These are phyloP conservation scores for Lethenteron camtschaticum DNA, from an alignment of 2,113 vertebrate genomes.

Conservation along the genomic window DNA sequence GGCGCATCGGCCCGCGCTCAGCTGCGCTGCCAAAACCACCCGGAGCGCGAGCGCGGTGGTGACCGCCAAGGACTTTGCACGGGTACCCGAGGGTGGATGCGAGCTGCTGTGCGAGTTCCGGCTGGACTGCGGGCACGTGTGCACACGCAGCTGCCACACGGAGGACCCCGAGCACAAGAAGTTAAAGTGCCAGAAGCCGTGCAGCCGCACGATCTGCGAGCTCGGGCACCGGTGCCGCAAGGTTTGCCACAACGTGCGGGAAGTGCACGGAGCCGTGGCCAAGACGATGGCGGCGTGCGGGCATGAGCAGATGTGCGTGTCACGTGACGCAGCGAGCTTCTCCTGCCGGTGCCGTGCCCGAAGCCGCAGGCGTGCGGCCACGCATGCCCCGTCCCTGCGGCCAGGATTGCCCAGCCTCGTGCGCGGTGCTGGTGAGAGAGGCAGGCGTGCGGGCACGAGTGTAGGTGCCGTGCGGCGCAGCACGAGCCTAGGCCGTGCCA, in stretches of 20 bases:
- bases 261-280: conserved; percentile 32
- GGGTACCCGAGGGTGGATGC: conserved; percentile 68
- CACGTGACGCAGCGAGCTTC: conserved; percentile 23
- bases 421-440: conserved; percentile 13
- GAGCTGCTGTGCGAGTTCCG: conserved; percentile 49
- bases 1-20: conserved; percentile 33
- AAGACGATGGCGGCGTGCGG: conserved; percentile 39
- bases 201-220: conserved; percentile 38
- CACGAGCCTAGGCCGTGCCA: background rate
- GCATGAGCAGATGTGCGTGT: conserved; percentile 54
- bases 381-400: conserved; percentile 35
- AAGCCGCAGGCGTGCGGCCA: conserved; percentile 41
- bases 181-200: conserved; percentile 43
- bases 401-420: conserved; percentile 22
- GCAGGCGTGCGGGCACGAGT: background rate
- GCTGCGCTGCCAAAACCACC: conserved; percentile 71
- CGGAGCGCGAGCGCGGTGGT: conserved; percentile 29
- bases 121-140: conserved; percentile 59
- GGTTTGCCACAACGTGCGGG: conserved; percentile 31
- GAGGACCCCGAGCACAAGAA: conserved; percentile 46
- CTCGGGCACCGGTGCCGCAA: conserved; percentile 36
- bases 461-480: background rate
- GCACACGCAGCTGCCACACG: conserved; percentile 53
- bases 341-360: conserved; percentile 34
- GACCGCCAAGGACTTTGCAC: conserved; percentile 32